Base-by-base conservation (phyloP, 2,797 vertebrate species). In the Labeo calbasu region DNA sequence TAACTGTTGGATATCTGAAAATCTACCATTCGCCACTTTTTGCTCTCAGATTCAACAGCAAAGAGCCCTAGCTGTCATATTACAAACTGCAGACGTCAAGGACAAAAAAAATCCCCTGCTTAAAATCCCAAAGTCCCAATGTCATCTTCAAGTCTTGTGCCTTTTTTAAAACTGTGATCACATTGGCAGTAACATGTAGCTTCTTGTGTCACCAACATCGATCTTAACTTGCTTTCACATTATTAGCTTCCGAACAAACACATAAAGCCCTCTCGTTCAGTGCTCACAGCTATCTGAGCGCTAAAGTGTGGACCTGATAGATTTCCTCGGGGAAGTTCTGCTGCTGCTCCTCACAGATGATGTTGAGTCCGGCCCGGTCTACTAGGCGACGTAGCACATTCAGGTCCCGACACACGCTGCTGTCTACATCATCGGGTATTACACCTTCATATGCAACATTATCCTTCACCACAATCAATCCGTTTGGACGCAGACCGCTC, bases 381-480 rank as follows among this genome's bases (percentile, higher is more conserved):
- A 97, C 93, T 46, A 99, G 92, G 79, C 89, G 85, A 2, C 84
- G 94, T 1, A 99, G 92, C 19, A 96, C 93, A 0, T 92, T 87
- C 43, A 99, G 93, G 89, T 96, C 97, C 0, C 97, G 94, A 88
- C 98, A 99, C 50, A 99, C 94, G 1, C 98, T 99, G 95, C 98
- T 99, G 97, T 99, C 98, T 89, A 97, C 98, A 0, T 98, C 96
- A 0, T 99, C 98, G 21, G 97, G 96, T 81, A 99, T 95, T 80
- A 98, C 96, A 0, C 97, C 98, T 83, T 98, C 97, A 57, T 96
- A 97, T 0, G 98, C 95, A 93, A 99, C 97, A 86, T 99, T 99
- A 94, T 99, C 98, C 89, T 99, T 99, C 91, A 99, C 95, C 86
- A 99, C 92, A 0, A 99, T 89, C 11, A 99, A 92, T 81, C 98